These are phyloP conservation scores for Cyprinodon diabolis DNA, from an alignment of 2,797 vertebrate genomes.

Conservation along the genomic window DNA sequence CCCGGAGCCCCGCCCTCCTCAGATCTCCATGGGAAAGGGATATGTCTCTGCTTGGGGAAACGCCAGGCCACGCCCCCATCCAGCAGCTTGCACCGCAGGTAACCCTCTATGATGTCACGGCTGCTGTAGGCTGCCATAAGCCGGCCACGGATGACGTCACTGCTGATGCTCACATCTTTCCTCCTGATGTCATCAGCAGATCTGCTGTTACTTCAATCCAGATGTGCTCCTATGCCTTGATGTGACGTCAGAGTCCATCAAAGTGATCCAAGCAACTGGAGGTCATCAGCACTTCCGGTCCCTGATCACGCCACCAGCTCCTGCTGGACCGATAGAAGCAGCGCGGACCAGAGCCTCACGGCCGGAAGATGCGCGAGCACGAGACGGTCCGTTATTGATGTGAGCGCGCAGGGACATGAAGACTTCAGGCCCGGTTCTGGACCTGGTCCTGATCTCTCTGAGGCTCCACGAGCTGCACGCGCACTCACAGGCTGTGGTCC, in stretches of 20 bases:
- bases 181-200: constrained; percentile 14
- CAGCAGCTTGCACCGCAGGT: constrained; percentile 88
- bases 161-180: not conserved
- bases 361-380: no score
- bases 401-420: no score
- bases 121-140: constrained; percentile 76
- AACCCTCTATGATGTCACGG: constrained; percentile 88
- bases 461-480: constrained; percentile 11
- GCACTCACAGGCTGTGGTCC: not conserved
- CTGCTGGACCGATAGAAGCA: no score
- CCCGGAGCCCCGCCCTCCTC: not conserved
- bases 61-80: constrained; percentile 80
- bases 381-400: no score
- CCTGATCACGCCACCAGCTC: not conserved
- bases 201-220: not conserved
- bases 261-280: not conserved
- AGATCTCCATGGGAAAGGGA: not conserved
- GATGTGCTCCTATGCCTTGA: not conserved
- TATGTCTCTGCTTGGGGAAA: not conserved
- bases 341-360: no score
- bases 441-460: not conserved
- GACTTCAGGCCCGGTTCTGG: no score
- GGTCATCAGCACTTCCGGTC: not conserved
- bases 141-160: constrained; percentile 1
- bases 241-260: constrained; percentile 3